A percentile compares a stretch with the other conserved stretches of the same genome.
phyloP scores from a whole-genome alignment of 1,140 invertebrate species.

The Lithobius niger region DNA sequence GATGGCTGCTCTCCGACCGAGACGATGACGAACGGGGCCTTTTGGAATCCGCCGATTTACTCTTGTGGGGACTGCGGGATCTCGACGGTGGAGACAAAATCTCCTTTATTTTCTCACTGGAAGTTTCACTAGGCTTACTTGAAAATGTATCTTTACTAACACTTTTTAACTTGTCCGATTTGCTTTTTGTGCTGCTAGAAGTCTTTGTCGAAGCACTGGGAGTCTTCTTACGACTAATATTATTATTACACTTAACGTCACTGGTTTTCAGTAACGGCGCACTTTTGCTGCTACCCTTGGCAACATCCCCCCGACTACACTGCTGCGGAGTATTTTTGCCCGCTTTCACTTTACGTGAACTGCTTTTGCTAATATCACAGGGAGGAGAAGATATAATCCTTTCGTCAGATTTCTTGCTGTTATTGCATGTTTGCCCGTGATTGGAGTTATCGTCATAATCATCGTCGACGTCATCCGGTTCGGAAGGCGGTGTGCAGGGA shows the following conservation, averaged over 20 bases:
- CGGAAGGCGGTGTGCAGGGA: not conserved
- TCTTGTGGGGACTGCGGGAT: too few species aligned
- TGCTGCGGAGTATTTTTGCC: not conserved
- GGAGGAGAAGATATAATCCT: too few species aligned
- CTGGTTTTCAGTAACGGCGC: too few species aligned
- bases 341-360: not conserved
- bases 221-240: not conserved
- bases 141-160: not conserved
- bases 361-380: not conserved
- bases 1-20: not conserved
- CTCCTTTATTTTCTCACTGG: too few species aligned
- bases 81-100: too few species aligned
- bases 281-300: too few species aligned
- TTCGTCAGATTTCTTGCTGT: too few species aligned
- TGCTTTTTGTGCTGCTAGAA: not conserved
- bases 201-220: not conserved
- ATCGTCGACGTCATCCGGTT: not conserved
- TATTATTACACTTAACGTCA: too few species aligned
- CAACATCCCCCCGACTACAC: not conserved
- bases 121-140: too few species aligned
- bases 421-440: not conserved
- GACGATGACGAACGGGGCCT: too few species aligned
- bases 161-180: not conserved
- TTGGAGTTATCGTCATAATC: not conserved
- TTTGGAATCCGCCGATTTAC: too few species aligned